Percentiles rank a stretch among this genome's conserved stretches.
Evolutionary conservation across 1,140 invertebrate genomes (phyloP).

Genomic region (Danaus plexippus): DNA sequence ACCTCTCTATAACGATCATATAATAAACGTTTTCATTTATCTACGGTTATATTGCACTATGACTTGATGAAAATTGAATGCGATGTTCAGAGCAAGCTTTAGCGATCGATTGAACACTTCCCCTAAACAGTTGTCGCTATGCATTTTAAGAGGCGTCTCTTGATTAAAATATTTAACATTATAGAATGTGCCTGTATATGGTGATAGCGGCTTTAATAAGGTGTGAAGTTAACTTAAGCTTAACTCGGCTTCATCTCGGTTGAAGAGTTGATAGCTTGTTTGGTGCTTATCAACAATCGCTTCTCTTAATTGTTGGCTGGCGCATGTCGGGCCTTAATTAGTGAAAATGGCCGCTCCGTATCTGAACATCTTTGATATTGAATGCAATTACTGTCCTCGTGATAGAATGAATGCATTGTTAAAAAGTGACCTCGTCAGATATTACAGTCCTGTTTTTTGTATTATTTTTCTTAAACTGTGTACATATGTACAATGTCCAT

Average conservation of each 20-base stretch:
- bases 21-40: slow-evolving; percentile 15
- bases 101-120: slow-evolving; percentile 20
- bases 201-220: slow-evolving; percentile 48
- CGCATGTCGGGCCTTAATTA: slow-evolving; percentile 65
- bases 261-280: slow-evolving; percentile 40
- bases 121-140: slow-evolving; percentile 9
- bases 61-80: slow-evolving; percentile 24
- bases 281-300: slow-evolving; percentile 58
- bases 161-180: slow-evolving; percentile 26
- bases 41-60: slow-evolving; percentile 23
- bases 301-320: slow-evolving; percentile 59
- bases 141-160: slow-evolving; percentile 13
- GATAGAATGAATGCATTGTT: slow-evolving; percentile 42
- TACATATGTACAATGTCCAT: too few species aligned
- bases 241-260: slow-evolving; percentile 35
- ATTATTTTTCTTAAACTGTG: too few species aligned
- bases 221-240: slow-evolving; percentile 50
- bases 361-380: slow-evolving; percentile 62
- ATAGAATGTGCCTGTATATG: slow-evolving; percentile 14
- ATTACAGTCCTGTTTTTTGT: slow-evolving; percentile 8
- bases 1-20: slow-evolving; percentile 9
- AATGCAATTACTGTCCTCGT: slow-evolving; percentile 66
- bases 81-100: slow-evolving; percentile 21
- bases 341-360: slow-evolving; percentile 59
- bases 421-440: slow-evolving; percentile 17